phyloP scores from a whole-genome alignment of 2,797 vertebrate species.

The Urocyon cinereoargenteus region DNA sequence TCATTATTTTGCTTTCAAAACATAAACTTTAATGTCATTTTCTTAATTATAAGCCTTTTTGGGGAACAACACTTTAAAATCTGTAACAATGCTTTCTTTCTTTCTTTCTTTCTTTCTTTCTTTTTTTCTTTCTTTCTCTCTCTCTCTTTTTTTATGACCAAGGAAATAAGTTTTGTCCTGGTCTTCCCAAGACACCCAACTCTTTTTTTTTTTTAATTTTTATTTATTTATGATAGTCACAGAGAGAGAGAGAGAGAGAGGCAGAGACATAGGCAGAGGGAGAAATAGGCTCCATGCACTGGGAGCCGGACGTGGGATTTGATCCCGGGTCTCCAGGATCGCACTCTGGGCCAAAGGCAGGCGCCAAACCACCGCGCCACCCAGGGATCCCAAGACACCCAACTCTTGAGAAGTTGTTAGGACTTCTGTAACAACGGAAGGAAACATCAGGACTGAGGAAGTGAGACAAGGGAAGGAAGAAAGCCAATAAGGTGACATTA shows the following conservation, averaged over 20 bases:
- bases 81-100: not conserved
- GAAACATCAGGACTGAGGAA: not conserved
- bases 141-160: not conserved
- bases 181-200: not conserved
- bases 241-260: too few species aligned
- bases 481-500: not conserved
- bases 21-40: not conserved
- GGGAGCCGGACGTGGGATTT: too few species aligned
- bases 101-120: not conserved
- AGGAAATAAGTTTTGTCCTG: not conserved
- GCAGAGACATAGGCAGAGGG: too few species aligned
- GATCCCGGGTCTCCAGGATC: too few species aligned
- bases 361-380: too few species aligned
- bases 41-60: not conserved
- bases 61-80: not conserved
- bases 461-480: not conserved
- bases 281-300: too few species aligned
- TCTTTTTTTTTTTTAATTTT: too few species aligned
- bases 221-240: too few species aligned
- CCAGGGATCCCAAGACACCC: not conserved
- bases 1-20: conserved; percentile 20
- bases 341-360: too few species aligned
- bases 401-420: not conserved
- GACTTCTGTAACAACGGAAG: not conserved
- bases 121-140: too few species aligned